Base-by-base conservation (phyloP, 1,140 invertebrate genomes). In the Pachypsylla venusta region DNA sequence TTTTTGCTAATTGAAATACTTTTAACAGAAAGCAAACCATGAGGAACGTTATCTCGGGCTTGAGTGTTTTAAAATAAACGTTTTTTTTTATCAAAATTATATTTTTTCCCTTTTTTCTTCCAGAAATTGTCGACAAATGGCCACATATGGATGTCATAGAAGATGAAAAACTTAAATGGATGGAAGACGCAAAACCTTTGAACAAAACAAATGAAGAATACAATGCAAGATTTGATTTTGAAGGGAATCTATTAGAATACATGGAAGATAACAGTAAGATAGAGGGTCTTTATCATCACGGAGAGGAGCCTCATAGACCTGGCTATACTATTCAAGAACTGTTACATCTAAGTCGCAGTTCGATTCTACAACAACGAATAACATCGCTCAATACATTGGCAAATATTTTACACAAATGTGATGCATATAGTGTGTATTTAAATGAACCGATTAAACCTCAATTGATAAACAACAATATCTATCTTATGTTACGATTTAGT, bases 241-340 rank as follows among this genome's bases (percentile, higher is more conserved):
- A 77, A 63, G 79, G 79, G 69, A 70, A 70, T 53, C 55, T 27
- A 19, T 53, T 30, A 58, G 54, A 30, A 25, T 12, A 27, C 58
- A 19, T 4, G 13, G 14, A 30, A 13, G 24, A 57, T 53, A 61
- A 28, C 48, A 5, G n/a, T 22, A 55, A 55, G 54, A 25, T 25
- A 19, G 54, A 55, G 20, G 82, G 81, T 53, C 74, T 96, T 4
- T 89, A 92, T 74, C 87, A 94, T 72, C 92, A 96, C 71, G 91
- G 90, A 1, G 84, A 91, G 65, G 91, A 96, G 71, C 85, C 89
- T 22, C 84, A 90, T 64, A 78, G 90, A 66, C 84, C 91, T 16
- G 91, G 91, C 0, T 96, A 95, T 68, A 84, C 86, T 1, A 67
- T 96, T 1, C 83, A 85, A 64, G 92, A 96, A 74, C 70, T 96